phyloP scores from a whole-genome alignment of 1,140 invertebrate genomes.

The Anastatus disparis region DNA sequence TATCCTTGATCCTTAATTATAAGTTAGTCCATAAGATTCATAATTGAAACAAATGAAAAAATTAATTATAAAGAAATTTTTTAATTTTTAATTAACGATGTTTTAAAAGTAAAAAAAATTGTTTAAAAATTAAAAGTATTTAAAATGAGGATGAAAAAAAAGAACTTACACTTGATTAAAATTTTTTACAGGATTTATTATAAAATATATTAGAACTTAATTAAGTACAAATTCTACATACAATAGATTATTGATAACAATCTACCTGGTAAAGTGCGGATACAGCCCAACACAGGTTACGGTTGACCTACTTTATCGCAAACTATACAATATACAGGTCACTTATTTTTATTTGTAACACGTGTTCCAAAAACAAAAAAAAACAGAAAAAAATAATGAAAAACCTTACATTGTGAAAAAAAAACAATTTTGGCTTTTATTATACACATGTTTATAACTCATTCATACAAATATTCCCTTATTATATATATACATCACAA shows the following conservation, averaged over 20 bases:
- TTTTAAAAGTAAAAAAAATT: not conserved
- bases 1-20: no score
- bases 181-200: conserved; percentile 56
- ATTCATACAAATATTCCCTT: conserved; percentile 20
- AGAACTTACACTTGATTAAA: not conserved
- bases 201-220: conserved; percentile 59
- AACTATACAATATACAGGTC: conserved; percentile 37
- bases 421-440: conserved; percentile 25
- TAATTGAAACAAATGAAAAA: not conserved
- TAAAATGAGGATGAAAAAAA: conserved; percentile 1
- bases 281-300: not conserved
- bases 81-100: not conserved
- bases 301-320: conserved; percentile 38
- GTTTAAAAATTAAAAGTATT: not conserved
- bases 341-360: conserved; percentile 30
- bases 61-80: not conserved
- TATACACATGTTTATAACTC: conserved; percentile 18
- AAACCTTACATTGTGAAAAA: not conserved
- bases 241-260: conserved; percentile 50
- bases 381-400: conserved; percentile 11
- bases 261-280: conserved; percentile 32
- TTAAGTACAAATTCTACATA: conserved; percentile 60
- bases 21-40: no score
- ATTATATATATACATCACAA: conserved; percentile 37
- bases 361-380: not conserved